Base-by-base conservation (phyloP, 2,113 vertebrate genomes). In the Lynx canadensis region DNA sequence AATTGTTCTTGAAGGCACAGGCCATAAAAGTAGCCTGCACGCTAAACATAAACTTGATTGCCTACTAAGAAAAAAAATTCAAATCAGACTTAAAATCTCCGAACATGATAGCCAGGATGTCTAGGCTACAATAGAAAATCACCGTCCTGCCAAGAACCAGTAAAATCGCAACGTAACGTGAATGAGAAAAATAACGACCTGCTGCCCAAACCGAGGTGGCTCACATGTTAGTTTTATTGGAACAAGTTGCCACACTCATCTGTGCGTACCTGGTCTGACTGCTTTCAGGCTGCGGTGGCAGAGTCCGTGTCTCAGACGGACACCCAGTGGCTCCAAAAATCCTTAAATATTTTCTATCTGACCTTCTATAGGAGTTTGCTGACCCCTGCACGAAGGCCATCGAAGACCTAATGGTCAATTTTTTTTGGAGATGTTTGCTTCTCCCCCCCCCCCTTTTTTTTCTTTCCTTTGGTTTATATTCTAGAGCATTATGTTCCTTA, bases 71-170 rank as follows among this genome's bases (percentile, higher is more conserved):
- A 41, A n/a, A 65, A 41, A 41, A 68, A n/a, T 27, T 50, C 36
- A 41, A 0, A 21, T 21, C 11, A 69, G 29, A 69, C 33, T 57
- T 65, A 33, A 45, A 50, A 6, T 78, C 60, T 29, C 21, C 48
- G 63, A 41, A 45, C 2, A 0, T 27, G 31, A 14, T 52, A 83
- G 57, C 57, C 29, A 69, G 73, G 45, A 63, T 82, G 38, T 63
- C 87, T 0, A 19, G 60, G 18, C 16, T 52, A 3, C 31, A 36
- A 1, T 9, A 0, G 2, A 36, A 71, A 45, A 23, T 66, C 7
- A 41, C 13, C 3, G 23, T 71, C 11, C 16, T 52, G 29, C 78
- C 55, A 36, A 66, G 69, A 55, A 27, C 21, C 41, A 14, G 31
- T 50, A 36, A 12, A 69, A 29, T 74, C 36, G 48, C 23, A 55